Base-by-base conservation (phyloP, 2,113 vertebrate species). In the Puma concolor region DNA sequence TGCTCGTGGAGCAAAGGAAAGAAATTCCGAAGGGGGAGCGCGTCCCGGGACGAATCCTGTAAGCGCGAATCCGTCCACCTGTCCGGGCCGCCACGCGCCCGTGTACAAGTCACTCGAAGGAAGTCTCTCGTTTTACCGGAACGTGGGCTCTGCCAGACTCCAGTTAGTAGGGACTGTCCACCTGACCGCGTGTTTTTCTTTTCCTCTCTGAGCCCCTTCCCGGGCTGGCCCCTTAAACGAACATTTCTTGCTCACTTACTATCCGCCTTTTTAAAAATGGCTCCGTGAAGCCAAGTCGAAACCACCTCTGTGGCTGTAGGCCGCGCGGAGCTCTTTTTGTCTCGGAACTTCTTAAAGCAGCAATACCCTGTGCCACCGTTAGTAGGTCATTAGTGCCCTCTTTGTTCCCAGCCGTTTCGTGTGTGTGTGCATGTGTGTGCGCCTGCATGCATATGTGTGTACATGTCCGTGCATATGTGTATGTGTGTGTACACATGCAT, bases 1-100 rank as follows among this genome's bases (percentile, higher is more conserved):
- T 93, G 95, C 98, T 98, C 94, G 92, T 94, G 95, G 95, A 98
- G 97, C 97, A 96, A 97, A 98, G 88, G 95, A 97, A 86, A 96
- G 98, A 95, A 86, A 92, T 76, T 94, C 88, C 2, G 93, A 74
- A 48, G 15, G 21, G 94, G 96, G 95, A 96, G 76, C 44, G 44
- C 44, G 8, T 44, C 44, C 44, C 44, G 44, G 44, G 44, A 44
- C 7, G 44, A 44, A 44, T 44, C 44, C 44, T 44, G 44, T 1
- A 44, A 44, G 44, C 44, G 8, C 8, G 8, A 44, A 44, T 44
- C 44, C 44, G 44, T 44, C 7, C 44, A 8, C 44, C 44, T 44
- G 44, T 44, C 44, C 7, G 1, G 44, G 44, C 44, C 8, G 44
- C 44, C 44, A 44, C 44, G 44, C 8, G 44, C 44, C 44, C 44